A percentile compares a stretch with the other conserved stretches of the same genome.
Evolutionary conservation across 2,797 vertebrate species (phyloP).

Genomic region (Ctenosaura bakeri): DNA sequence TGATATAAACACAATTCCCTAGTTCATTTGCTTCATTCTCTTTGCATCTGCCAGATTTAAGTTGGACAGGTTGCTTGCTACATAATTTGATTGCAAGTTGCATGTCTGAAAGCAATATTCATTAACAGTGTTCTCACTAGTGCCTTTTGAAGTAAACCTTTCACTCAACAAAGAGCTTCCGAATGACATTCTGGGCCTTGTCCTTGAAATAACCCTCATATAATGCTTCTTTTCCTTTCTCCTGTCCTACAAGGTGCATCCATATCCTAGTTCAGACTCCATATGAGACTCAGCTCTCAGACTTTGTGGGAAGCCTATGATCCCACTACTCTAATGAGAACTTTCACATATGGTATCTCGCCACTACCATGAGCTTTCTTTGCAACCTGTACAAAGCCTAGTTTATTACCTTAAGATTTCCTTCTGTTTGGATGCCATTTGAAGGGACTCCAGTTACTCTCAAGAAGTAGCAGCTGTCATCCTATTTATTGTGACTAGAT

Average conservation of each 20-base stretch:
- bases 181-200: conserved; percentile 1
- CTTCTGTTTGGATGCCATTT: neutral
- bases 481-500: neutral
- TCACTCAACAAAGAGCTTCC: conserved; percentile 2
- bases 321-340: too few species aligned
- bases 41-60: conserved; percentile 13
- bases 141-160: conserved; percentile 13
- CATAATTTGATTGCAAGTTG: conserved; percentile 2
- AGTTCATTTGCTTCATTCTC: conserved; percentile 21
- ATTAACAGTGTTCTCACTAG: conserved; percentile 3
- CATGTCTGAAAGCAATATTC: conserved; percentile 10
- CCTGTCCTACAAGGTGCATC: neutral
- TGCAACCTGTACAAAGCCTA: neutral
- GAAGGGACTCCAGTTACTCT: neutral
- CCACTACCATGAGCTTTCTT: neutral
- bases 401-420: neutral
- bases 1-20: conserved; percentile 43
- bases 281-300: neutral
- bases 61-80: conserved; percentile 6
- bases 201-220: conserved; percentile 6
- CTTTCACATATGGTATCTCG: neutral
- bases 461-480: neutral
- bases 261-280: neutral
- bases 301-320: too few species aligned
- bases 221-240: neutral